Percentiles rank a stretch among this genome's conserved stretches.
phyloP scores from a whole-genome alignment of 2,113 vertebrate species.

The Sphaerodactylus townsendi region DNA sequence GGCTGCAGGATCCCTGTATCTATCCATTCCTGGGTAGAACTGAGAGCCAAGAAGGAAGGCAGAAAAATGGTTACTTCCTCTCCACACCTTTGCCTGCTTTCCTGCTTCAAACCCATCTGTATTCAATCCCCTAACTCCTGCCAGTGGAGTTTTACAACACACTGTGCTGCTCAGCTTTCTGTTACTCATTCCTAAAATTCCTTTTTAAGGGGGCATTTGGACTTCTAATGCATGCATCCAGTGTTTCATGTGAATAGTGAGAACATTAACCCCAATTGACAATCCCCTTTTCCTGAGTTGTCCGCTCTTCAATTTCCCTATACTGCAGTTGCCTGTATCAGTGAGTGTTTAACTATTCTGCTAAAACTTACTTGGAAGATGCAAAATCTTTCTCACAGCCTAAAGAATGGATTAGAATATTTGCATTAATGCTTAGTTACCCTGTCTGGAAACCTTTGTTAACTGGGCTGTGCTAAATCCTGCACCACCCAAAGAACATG shows the following conservation, averaged over 20 bases:
- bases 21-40: not conserved
- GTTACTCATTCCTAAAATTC: not conserved
- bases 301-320: too few species aligned
- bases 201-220: not conserved
- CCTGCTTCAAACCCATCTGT: not conserved
- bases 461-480: not conserved
- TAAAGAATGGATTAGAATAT: too few species aligned
- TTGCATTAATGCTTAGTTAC: not conserved
- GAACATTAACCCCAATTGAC: too few species aligned
- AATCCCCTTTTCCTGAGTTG: too few species aligned
- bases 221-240: not conserved
- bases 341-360: too few species aligned
- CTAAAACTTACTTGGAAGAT: too few species aligned
- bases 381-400: too few species aligned
- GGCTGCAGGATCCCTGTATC: not conserved
- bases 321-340: too few species aligned
- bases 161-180: not conserved
- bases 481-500: not conserved
- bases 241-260: too few species aligned
- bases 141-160: not conserved
- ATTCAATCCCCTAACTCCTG: not conserved
- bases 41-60: not conserved
- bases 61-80: too few species aligned
- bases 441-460: not conserved
- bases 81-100: not conserved